Evolutionary conservation across 2,888 invertebrate species (phyloP), one percentile per base, ranked within the genome.

Genomic region (Stratiomys singularior): DNA sequence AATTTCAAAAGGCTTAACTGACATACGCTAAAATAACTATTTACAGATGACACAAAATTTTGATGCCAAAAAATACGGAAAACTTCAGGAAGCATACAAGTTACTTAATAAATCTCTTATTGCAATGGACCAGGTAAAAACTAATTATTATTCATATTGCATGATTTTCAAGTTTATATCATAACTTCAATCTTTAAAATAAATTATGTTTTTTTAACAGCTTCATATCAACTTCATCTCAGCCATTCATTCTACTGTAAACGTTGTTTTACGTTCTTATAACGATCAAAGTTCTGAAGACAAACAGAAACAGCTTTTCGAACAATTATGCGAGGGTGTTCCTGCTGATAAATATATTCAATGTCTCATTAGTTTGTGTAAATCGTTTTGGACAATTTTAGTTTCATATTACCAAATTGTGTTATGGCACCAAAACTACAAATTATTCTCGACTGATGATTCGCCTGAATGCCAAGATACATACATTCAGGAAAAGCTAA

Each of bases 141-240:
- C 1, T 30, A n/a, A n/a, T n/a, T n/a, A 11, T 30, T 47, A 28
- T 47, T 44, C 27, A 28, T 5, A 28, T 60, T 28, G 15, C n/a
- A 21, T 76, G 13, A 60, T 76, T 28, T 30, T 60, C 9, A 52
- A 30, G 1, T 60, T 60, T 27, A n/a, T n/a, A 30, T 23, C 37
- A 77, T 4, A 1, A 7, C 18, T 60, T 4, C 13, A 25, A 3
- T n/a, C 28, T 15, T 44, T n/a, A n/a, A 13, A 46, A 63, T 71
- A 28, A 27, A 56, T 21, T 63, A 7, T 11, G 15, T 69, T 47
- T 74, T 47, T 47, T 47, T 78, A 80, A 27, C 78, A 97, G 85
- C 87, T 98, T 11, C 96, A 96, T 82, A 97, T 98, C 91, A 97
- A 98, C 85, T 97, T 96, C 83, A 94, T 96, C 0, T 96, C 96